Base-by-base conservation (phyloP, 2,113 vertebrate genomes). In the Andinoacara biseriatus region DNA sequence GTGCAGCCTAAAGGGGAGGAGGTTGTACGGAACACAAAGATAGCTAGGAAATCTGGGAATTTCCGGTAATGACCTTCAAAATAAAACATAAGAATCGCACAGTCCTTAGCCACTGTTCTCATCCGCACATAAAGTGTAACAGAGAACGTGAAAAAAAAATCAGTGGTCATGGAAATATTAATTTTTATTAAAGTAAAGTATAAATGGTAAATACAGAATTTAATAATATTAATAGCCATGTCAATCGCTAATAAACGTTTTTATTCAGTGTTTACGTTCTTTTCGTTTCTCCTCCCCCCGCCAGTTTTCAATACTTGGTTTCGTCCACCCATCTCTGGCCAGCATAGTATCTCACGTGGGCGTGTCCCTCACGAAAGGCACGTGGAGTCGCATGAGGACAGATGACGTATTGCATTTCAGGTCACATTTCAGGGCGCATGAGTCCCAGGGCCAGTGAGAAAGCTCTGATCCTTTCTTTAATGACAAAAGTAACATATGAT, bases 311-410 rank as follows among this genome's bases (percentile, higher is more conserved):
- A 22, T 0, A 4, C 18, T 80, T 84, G 62, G 74, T 81, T 69
- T 54, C 46, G n/a, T 60, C 80, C 80, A 0, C 4, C 3, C 6
- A 5, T 1, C 13, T 69, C 18, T 7, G 7, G 81, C 18, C 31
- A 54, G 84, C 84, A 40, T 78, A 75, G 58, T 18, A 35, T 2
- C 58, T 26, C 63, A 79, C 76, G 82, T 79, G 43, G 43, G 82
- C 57, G 43, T 15, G 43, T 46, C 40, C 40, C 11, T 14, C 11
- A 43, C 40, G 11, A 13, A 43, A 13, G 10, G 40, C 40, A 43
- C 40, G 40, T 43, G 40, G 40, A 43, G 11, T 5, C 1, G 40
- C 11, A 5, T 4, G 4, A 43, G 40, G 40, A 43, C 11, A 13
- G 13, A 43, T 43, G 40, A 43, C 40, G 40, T 43, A 11, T 13